Evolutionary conservation across 2,888 invertebrate species (phyloP), one percentile per base, ranked within the genome.

Genomic region (Acheta domesticus): DNA sequence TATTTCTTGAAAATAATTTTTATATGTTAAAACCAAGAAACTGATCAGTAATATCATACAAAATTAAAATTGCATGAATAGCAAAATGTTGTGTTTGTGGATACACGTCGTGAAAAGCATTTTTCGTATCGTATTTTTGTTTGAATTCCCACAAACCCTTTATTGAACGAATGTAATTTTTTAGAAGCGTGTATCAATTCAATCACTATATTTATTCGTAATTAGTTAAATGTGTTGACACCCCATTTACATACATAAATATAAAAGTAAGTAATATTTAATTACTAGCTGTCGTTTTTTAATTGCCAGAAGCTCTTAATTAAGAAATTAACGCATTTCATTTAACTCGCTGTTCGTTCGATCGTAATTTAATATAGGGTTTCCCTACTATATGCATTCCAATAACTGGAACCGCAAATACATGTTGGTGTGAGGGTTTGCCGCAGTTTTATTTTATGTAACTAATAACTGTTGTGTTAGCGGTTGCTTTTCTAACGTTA

Each of bases 221-320:
- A 62, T 62, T 62, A 62, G 62, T 62, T 62, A 62, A 62, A 62
- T 62, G 62, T 62, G 62, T 62, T 62, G 62, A 62, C 62, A 62
- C 62, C 62, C 62, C 62, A n/a, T 62, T 62, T 62, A n/a, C 62
- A 62, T 62, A n/a, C 62, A 62, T 62, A 62, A 62, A 62, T 62
- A 62, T 19, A 62, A 62, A 62, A 62, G 62, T 62, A 62, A 62
- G 62, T 62, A 62, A 62, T 62, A 62, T 62, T 62, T 62, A 62
- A 62, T 62, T 62, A 62, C 62, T 62, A n/a, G 62, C 62, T n/a
- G 62, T 62, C 62, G n/a, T 19, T 19, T 62, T 62, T 62, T 62
- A 19, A 62, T n/a, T 14, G 62, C 62, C n/a, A 19, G 62, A 62
- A 14, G 14, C 62, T 62, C 16, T 62, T 62, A 62, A 62, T 62